Conservation (phyloP, 2,888 invertebrate genomes). For the Podabrus alpinus region DNA sequence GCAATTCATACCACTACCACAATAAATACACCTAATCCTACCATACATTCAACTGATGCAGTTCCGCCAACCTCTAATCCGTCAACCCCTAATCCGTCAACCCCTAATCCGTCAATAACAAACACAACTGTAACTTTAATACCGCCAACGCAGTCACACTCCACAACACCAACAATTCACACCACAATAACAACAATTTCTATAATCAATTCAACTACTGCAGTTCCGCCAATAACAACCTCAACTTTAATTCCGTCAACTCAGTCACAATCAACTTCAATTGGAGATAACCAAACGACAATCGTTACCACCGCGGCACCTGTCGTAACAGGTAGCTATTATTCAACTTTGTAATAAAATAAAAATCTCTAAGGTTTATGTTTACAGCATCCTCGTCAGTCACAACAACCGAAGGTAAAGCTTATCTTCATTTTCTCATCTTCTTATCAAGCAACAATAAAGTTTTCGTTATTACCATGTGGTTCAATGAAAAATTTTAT, state of each 20-base stretch:
- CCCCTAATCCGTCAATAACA: background rate
- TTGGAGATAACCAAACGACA: background rate
- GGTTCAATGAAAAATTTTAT: no score
- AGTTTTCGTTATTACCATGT: background rate
- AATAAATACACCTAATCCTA: background rate
- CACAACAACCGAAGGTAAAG: background rate
- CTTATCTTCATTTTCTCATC: no score
- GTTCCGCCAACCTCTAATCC: background rate
- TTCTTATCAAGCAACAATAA: no score
- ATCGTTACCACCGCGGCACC: background rate
- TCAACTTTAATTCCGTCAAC: background rate
- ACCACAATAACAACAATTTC: slow-evolving; percentile 2
- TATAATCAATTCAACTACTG: background rate
- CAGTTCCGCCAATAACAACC: background rate
- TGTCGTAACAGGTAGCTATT: background rate
- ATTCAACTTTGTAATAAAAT: background rate
- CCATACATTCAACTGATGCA: no score
- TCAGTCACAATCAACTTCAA: background rate
- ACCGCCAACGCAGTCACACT: background rate
- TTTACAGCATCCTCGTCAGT: background rate
- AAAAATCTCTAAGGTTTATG: background rate
- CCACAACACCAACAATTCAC: background rate
- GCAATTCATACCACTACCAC: background rate
- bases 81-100: background rate
- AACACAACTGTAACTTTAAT: background rate